These are phyloP conservation scores for Myotis pilosus DNA, from an alignment of 2,797 vertebrate genomes.

Conservation along the genomic window DNA sequence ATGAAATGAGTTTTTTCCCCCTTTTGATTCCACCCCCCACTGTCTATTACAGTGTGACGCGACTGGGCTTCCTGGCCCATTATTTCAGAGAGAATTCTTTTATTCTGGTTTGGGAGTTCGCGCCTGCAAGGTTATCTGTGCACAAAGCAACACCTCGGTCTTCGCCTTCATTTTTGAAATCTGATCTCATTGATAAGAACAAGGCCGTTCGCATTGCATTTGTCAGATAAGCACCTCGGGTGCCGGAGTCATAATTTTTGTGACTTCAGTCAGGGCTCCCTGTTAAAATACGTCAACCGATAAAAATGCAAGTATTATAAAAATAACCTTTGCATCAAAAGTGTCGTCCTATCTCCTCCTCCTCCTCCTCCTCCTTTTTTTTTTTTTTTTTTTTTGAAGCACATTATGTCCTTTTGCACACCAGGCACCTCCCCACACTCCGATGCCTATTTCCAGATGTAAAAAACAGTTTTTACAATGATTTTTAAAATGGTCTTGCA, in stretches of 20 bases:
- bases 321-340: slow-evolving; percentile 83
- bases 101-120: slow-evolving; percentile 82
- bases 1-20: slow-evolving; percentile 87
- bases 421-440: slow-evolving; percentile 16
- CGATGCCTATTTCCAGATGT: neutral
- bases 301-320: slow-evolving; percentile 85
- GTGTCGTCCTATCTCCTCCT: slow-evolving; percentile 46
- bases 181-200: slow-evolving; percentile 85
- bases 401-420: slow-evolving; percentile 60
- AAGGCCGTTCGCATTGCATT: slow-evolving; percentile 78
- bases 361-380: neutral
- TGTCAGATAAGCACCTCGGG: slow-evolving; percentile 84
- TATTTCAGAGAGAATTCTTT: slow-evolving; percentile 85
- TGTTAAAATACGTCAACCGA: slow-evolving; percentile 82
- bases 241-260: slow-evolving; percentile 83
- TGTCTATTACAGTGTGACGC: slow-evolving; percentile 84
- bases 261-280: slow-evolving; percentile 81
- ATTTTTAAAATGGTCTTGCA: slow-evolving; percentile 42
- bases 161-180: slow-evolving; percentile 80
- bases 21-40: slow-evolving; percentile 83
- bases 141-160: slow-evolving; percentile 81
- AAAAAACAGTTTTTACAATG: slow-evolving; percentile 7
- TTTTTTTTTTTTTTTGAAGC: neutral
- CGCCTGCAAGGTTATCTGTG: slow-evolving; percentile 87
- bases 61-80: slow-evolving; percentile 85